Base-by-base conservation (phyloP, 2,888 invertebrate genomes). In the Epinotia nisella region DNA sequence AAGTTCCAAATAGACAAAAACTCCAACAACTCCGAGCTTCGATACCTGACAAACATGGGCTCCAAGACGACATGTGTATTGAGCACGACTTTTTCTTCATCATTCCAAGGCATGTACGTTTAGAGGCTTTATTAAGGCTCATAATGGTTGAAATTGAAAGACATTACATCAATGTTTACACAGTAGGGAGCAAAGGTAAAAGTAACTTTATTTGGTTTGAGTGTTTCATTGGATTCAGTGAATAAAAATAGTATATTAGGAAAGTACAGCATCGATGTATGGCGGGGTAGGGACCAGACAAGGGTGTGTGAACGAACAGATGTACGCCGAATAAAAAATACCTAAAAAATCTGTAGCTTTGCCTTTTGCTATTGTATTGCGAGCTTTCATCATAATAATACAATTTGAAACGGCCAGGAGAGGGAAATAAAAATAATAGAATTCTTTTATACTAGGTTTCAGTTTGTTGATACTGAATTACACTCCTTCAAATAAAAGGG, bases 261-360 rank as follows among this genome's bases (percentile, higher is more conserved):
- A 55, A 66, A 60, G 53, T 51, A 67, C 45, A 68, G 51, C 70
- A 55, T 70, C 70, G 51, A 68, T 72, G 74, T 68, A 74, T 62
- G 74, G 62, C 74, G 70, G 69, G 71, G 78, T 78, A 79, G 72
- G 78, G 80, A 78, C 78, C 78, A 80, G 80, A 82, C 75, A 78
- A 79, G 80, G 81, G 80, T 80, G 76, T 82, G 82, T 77, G 82
- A 83, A 83, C 78, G 72, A 80, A 75, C 85, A 83, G 82, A 82
- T 83, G 84, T 81, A 79, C 77, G 75, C 74, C 75, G 72, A 82
- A 83, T 78, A 85, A 83, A 73, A 83, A 82, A 82, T 81, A 80
- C 81, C 78, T 79, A 78, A 76, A 77, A 79, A 79, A 79, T 78
- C 72, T 74, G 73, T 71, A 78, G 77, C 68, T 73, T 76, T 69